Conservation (phyloP, 2,113 vertebrate genomes). For the Pardalotus punctatus region DNA sequence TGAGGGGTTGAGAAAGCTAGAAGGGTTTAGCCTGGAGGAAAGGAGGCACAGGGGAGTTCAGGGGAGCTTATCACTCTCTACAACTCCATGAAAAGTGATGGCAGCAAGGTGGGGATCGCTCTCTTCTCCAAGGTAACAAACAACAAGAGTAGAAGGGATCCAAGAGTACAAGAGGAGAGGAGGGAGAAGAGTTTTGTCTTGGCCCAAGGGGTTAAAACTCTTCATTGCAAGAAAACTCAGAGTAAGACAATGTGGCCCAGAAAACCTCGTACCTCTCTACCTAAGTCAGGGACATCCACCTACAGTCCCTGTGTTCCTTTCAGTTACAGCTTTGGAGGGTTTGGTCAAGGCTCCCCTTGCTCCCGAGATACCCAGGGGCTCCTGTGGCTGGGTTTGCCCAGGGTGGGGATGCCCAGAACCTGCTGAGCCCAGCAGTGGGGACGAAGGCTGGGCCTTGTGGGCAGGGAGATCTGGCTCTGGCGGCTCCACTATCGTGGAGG, state of each 20-base stretch:
- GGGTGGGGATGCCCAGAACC: not conserved
- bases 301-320: fast-evolving
- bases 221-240: not conserved
- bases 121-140: not conserved
- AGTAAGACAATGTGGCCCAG: fast-evolving
- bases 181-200: not conserved
- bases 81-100: not conserved
- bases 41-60: not conserved
- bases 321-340: not conserved
- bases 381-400: not conserved
- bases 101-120: too few relatives aligned
- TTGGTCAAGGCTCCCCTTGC: not conserved
- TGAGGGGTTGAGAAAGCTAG: not conserved
- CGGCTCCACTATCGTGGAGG: fast-evolving
- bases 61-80: fast-evolving
- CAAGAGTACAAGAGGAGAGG: not conserved
- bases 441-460: not conserved
- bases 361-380: not conserved
- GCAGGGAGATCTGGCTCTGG: not conserved
- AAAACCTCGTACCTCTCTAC: not conserved
- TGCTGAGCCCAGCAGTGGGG: not conserved
- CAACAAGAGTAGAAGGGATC: not conserved
- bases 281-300: not conserved
- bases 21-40: not conserved
- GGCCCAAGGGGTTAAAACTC: not conserved